These are phyloP conservation scores for Drosophila nebulosa DNA, from an alignment of 1,140 invertebrate genomes.

Conservation along the genomic window DNA sequence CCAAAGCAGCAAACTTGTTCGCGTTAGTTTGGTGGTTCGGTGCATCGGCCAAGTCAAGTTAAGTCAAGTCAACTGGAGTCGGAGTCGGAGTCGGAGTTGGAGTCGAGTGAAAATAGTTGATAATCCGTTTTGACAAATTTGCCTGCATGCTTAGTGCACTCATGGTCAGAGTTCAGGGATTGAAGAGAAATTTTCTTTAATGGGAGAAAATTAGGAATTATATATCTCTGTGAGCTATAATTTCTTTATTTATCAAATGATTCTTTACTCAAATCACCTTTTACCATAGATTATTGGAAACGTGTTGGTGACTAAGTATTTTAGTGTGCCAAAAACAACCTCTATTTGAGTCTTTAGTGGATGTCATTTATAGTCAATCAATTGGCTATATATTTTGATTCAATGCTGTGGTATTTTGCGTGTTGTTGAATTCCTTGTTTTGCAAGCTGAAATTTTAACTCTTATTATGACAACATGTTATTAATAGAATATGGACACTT, in stretches of 20 bases:
- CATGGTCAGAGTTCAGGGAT: constrained; percentile 11
- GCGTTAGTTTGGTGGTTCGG: constrained; percentile 4
- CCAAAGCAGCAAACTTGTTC: constrained; percentile 41
- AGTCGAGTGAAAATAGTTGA: constrained; percentile 71
- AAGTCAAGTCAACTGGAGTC: background rate
- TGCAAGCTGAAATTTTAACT: too few species aligned
- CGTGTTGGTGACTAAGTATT: too few species aligned
- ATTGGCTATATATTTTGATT: too few species aligned
- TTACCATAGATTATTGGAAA: background rate
- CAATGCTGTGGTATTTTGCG: too few species aligned
- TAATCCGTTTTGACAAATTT: constrained; percentile 80
- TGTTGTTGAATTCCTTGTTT: too few species aligned
- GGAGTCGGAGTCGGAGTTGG: too few species aligned
- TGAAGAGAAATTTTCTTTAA: constrained; percentile 6
- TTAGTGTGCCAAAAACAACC: too few species aligned
- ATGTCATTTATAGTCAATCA: too few species aligned
- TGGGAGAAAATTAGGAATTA: constrained; percentile 2
- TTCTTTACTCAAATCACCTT: background rate
- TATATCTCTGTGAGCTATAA: background rate
- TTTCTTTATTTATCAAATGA: background rate
- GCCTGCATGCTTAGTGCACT: constrained; percentile 62
- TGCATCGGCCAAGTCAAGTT: background rate
- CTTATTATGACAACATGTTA: too few species aligned
- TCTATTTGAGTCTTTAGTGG: too few species aligned
- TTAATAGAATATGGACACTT: too few species aligned